Evolutionary conservation across 2,797 vertebrate species (phyloP).

Genomic region (Saxicola maurus): DNA sequence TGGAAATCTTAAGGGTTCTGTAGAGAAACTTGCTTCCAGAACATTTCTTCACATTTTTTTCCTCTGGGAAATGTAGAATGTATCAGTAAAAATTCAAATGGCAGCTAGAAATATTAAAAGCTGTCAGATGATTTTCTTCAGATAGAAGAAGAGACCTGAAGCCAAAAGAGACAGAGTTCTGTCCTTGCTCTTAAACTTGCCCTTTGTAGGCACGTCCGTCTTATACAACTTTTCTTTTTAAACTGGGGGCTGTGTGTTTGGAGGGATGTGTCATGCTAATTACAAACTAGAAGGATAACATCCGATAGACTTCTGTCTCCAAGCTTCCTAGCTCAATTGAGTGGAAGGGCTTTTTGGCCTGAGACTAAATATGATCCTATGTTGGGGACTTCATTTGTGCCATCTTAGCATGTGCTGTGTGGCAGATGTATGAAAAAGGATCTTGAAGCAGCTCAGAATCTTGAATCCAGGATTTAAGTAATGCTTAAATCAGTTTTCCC

Average conservation of each 20-base stretch:
- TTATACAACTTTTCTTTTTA: not conserved
- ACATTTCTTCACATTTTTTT: not conserved
- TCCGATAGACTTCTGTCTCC: not conserved
- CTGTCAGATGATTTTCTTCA: not conserved
- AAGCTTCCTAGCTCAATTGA: not conserved
- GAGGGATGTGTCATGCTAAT: not conserved
- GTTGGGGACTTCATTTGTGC: not conserved
- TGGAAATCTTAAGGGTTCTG: not conserved
- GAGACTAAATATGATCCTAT: not conserved
- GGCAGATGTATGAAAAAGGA: not conserved
- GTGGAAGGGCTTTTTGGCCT: not conserved
- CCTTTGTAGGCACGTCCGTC: accelerated
- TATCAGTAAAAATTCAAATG: not conserved
- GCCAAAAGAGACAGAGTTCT: not conserved
- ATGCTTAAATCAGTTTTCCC: not conserved
- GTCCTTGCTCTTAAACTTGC: not conserved
- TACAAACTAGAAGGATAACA: not conserved
- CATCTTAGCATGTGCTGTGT: not conserved
- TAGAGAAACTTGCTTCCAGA: not conserved
- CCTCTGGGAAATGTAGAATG: not conserved
- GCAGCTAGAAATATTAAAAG: not conserved
- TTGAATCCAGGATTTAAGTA: not conserved
- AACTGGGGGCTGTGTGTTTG: not conserved
- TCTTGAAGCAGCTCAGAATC: not conserved
- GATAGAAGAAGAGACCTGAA: not conserved